Base-by-base conservation (phyloP, 2,113 vertebrate genomes). In the Nibea albiflora region DNA sequence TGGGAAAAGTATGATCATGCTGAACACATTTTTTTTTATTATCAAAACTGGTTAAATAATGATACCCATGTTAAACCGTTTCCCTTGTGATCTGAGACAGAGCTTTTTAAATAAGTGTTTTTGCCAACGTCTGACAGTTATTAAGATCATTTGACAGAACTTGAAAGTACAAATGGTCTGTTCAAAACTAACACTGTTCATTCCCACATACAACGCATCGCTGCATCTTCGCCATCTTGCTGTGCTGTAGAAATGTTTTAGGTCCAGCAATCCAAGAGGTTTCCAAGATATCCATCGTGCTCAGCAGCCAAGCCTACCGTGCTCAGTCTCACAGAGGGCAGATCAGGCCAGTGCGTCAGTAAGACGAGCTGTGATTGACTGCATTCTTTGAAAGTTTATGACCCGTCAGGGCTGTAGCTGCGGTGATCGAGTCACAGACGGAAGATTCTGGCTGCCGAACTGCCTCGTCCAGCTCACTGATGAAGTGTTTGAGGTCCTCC, bases 401-500 rank as follows among this genome's bases (percentile, higher is more conserved):
- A 76, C 68, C 61, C 1, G 53, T 52, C 19, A 61, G 44, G 12
- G 81, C 60, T 0, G 81, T 60, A 0, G 85, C 79, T 0, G 85
- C 58, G 56, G 86, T 69, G 70, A 73, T 76, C 1, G 79, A 88
- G 83, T 90, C 86, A 89, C 86, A 94, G 62, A 70, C 42, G 0
- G 85, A 78, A 9, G 90, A 66, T 19, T 95, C 94, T 0, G 92
- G 85, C 56, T 93, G 94, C 68, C 88, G 90, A 4, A 95, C 92
- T 1, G 94, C 94, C 46, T 96, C 96, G 31, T 99, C 98, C 5
- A 98, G 95, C 76, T 98, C 95, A 44, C 83, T 90, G 93, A 99
- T 99, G 91, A 98, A 99, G 89, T 95, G 95, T 86, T 97, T 96
- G 52, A 99, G 96, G 91, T 99, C 98, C 73, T 98, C 97, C 57